These are phyloP conservation scores for Agrotis segetum DNA, from an alignment of 2,888 invertebrate genomes.

Conservation along the genomic window DNA sequence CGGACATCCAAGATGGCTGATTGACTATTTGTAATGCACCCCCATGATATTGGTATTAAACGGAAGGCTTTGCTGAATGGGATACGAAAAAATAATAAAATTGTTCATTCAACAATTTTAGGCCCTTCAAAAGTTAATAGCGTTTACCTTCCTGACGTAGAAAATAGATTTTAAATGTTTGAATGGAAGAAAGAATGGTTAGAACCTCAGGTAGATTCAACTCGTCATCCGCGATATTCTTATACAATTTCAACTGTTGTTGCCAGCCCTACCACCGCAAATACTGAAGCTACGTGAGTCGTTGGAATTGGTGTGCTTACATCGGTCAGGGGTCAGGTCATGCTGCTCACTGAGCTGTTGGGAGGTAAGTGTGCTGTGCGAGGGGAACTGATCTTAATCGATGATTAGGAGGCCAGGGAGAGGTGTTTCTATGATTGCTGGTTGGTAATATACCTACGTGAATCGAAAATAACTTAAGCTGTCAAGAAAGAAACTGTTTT, in stretches of 20 bases:
- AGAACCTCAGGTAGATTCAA: neutral
- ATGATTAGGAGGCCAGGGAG: slow-evolving; percentile 22
- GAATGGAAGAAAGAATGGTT: no score
- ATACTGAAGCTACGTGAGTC: slow-evolving; percentile 54
- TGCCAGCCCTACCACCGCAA: slow-evolving; percentile 56
- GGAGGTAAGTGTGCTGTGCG: slow-evolving; percentile 18
- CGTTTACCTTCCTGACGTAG: neutral
- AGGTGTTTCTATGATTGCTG: slow-evolving; percentile 39
- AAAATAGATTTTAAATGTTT: neutral
- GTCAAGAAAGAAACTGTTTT: neutral
- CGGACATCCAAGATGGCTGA: no score
- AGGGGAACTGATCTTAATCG: slow-evolving; percentile 43
- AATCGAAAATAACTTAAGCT: neutral
- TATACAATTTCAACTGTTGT: neutral
- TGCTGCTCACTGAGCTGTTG: slow-evolving; percentile 34
- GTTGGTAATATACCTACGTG: neutral
- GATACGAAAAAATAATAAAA: neutral
- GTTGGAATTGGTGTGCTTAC: slow-evolving; percentile 61
- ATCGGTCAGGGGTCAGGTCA: slow-evolving; percentile 61
- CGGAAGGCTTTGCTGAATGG: no score
- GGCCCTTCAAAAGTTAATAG: no score
- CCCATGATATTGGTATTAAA: no score
- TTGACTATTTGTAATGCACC: no score
- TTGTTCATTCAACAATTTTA: no score
- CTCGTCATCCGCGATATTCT: neutral